A percentile compares a stretch with the other conserved stretches of the same genome.
Evolutionary conservation across 2,113 vertebrate species (phyloP).

Genomic region (Tachysurus vachellii): DNA sequence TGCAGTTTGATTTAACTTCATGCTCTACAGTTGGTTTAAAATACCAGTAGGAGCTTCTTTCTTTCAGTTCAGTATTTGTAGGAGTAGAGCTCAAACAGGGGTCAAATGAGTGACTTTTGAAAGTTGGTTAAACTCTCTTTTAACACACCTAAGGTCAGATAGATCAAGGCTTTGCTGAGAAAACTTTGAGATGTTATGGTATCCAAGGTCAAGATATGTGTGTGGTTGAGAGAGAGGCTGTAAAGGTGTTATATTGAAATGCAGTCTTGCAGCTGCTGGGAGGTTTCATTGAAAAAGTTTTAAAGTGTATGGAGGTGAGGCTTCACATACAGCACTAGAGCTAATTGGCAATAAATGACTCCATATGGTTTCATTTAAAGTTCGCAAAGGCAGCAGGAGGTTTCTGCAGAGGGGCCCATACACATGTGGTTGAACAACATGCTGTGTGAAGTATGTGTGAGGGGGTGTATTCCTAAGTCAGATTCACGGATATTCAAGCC

Average conservation of each 20-base stretch:
- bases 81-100: neutral
- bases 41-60: neutral
- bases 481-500: neutral
- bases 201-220: constrained; percentile 17
- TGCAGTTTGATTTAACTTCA: constrained; percentile 1
- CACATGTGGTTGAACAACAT: constrained; percentile 38
- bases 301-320: constrained; percentile 58
- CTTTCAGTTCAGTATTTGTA: neutral
- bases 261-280: constrained; percentile 55
- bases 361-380: constrained; percentile 63
- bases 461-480: constrained; percentile 34
- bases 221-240: constrained; percentile 11
- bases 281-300: constrained; percentile 58
- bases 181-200: neutral
- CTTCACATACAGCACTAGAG: constrained; percentile 59
- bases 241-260: constrained; percentile 52
- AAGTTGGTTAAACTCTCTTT: constrained; percentile 14
- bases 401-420: constrained; percentile 33
- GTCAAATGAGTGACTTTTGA: neutral
- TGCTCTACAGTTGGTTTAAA: neutral
- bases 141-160: neutral
- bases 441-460: constrained; percentile 24
- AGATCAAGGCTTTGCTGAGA: neutral
- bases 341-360: constrained; percentile 67
- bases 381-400: constrained; percentile 51